Evolutionary conservation across 2,888 invertebrate species (phyloP).

Genomic region (Eupithecia vulgata): DNA sequence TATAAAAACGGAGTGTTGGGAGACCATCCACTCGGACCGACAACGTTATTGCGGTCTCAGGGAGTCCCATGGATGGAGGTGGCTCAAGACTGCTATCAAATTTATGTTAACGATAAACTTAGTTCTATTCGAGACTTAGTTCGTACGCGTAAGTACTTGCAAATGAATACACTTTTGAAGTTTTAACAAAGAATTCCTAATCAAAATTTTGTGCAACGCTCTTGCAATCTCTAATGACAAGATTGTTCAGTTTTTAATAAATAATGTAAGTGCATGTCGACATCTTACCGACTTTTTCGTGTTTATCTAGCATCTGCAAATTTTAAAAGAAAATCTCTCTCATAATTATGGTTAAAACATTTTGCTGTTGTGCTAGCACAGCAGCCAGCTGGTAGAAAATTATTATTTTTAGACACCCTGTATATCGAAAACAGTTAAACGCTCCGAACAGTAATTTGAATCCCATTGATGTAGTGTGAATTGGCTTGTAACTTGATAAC

Average conservation of each 20-base stretch:
- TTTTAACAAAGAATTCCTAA: neutral
- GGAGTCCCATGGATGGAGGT: too few relatives aligned
- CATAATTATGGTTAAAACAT: neutral
- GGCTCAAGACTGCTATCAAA: too few relatives aligned
- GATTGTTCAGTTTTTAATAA: neutral
- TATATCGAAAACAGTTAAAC: slow-evolving; percentile 2
- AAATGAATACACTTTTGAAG: neutral
- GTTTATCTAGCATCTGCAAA: too few relatives aligned
- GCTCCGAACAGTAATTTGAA: slow-evolving; percentile 36
- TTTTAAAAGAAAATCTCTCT: too few relatives aligned
- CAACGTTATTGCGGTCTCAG: too few relatives aligned
- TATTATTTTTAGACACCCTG: slow-evolving; percentile 13
- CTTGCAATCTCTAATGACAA: neutral
- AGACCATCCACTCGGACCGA: too few relatives aligned
- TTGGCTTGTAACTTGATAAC: slow-evolving; percentile 38
- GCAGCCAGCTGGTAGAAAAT: neutral
- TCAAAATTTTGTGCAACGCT: neutral
- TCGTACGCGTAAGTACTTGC: neutral
- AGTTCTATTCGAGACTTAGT: neutral
- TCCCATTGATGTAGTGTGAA: slow-evolving; percentile 32
- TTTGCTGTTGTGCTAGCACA: neutral
- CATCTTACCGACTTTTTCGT: neutral
- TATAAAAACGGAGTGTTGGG: too few relatives aligned
- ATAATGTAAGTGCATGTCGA: neutral
- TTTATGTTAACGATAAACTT: too few relatives aligned